Conservation (phyloP, 2,113 vertebrate genomes). For the Oryzias woworae region DNA sequence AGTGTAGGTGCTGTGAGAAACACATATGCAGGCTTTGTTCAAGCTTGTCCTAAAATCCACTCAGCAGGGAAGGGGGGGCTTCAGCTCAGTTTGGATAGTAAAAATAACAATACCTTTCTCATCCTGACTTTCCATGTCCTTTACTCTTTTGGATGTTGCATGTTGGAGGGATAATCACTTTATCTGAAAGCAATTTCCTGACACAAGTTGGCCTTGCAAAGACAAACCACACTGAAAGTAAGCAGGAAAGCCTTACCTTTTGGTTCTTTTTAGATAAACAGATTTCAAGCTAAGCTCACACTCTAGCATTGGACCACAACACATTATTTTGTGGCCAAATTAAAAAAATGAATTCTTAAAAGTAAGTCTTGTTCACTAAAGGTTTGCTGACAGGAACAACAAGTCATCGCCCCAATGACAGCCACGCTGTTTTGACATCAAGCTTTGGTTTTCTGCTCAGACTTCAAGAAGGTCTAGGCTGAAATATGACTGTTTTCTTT, state of each 20-base stretch:
- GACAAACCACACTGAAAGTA: too few species aligned
- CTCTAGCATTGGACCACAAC: too few species aligned
- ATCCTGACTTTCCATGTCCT: too few species aligned
- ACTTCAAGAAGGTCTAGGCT: slow-evolving; percentile 25
- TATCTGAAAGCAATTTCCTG: too few species aligned
- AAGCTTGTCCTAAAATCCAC: slow-evolving; percentile 46
- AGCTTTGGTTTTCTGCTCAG: slow-evolving; percentile 30
- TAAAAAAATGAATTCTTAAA: too few species aligned
- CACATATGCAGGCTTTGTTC: slow-evolving; percentile 53
- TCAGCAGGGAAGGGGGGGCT: slow-evolving; percentile 18
- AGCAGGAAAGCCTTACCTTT: neutral
- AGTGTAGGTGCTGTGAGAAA: slow-evolving; percentile 47
- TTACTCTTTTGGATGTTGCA: too few species aligned
- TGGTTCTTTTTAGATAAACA: neutral
- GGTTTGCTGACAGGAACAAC: slow-evolving; percentile 50
- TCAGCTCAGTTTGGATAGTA: slow-evolving; percentile 21
- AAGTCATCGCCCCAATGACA: slow-evolving; percentile 39
- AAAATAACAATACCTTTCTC: slow-evolving; percentile 5
- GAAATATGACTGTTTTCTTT: slow-evolving; percentile 10
- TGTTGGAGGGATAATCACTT: too few species aligned
- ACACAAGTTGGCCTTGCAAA: too few species aligned
- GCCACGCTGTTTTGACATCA: slow-evolving; percentile 52
- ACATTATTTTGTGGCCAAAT: too few species aligned
- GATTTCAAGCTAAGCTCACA: too few species aligned
- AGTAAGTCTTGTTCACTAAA: neutral